Percentiles rank a stretch among this genome's conserved stretches.
phyloP scores from a whole-genome alignment of 2,888 invertebrate genomes.

The Polydesmus complanatus region DNA sequence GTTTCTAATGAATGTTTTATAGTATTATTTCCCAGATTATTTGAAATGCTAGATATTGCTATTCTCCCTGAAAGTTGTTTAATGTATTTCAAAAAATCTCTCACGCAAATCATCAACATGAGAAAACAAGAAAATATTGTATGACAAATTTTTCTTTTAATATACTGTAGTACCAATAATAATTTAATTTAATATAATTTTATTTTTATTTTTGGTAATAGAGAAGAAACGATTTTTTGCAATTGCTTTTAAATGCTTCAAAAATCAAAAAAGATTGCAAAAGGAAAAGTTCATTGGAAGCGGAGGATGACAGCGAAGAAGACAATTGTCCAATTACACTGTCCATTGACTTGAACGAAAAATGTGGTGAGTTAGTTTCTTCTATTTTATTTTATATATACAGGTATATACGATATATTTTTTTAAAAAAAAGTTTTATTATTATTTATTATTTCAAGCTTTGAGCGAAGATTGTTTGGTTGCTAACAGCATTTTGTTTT shows the following conservation, averaged over 20 bases:
- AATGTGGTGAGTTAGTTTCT: too few species aligned
- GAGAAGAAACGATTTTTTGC: constrained; percentile 10
- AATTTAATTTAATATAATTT: neutral
- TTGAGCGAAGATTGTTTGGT: neutral
- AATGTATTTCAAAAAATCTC: neutral
- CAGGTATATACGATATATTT: too few species aligned
- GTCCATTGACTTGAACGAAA: neutral
- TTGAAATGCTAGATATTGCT: neutral
- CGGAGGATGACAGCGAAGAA: neutral
- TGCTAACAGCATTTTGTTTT: neutral
- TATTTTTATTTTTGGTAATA: neutral
- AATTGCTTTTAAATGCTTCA: constrained; percentile 4
- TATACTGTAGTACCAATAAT: neutral
- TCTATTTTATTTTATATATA: too few species aligned
- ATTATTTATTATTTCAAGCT: neutral
- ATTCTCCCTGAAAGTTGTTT: neutral
- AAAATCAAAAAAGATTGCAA: neutral
- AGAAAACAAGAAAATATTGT: neutral
- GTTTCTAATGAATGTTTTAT: neutral
- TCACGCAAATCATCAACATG: neutral
- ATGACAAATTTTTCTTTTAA: neutral
- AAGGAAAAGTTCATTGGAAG: neutral
- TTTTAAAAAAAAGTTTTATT: too few species aligned
- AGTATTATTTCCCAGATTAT: neutral
- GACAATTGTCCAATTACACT: neutral